Base-by-base conservation (phyloP, 2,113 vertebrate species). In the Calidris pugnax region DNA sequence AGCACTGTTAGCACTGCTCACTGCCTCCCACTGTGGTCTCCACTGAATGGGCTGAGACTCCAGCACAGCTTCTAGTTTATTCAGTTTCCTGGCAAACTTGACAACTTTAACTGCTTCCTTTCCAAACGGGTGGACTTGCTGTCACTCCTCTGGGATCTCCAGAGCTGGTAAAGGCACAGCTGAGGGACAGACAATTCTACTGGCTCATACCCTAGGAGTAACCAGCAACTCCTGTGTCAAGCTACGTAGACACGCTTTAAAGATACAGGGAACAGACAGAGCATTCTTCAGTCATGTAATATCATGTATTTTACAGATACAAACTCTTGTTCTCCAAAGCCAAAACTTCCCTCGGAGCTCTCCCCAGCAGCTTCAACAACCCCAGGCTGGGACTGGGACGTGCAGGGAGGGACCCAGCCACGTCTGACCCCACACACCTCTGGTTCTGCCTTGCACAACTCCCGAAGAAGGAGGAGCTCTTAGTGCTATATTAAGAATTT, bases 51-150 rank as follows among this genome's bases (percentile, higher is more conserved):
- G 27, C 64, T 53, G 24, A 97, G 87, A 84, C 80, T 60, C 17
- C 30, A 68, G 90, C 57, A 24, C 74, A 91, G 90, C 87, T 95
- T 69, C 62, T 20, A 55, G 63, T 94, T 95, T 85, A 93, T 85
- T 95, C 90, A 74, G 32, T 84, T 97, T 98, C 97, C 97, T 96
- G 89, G 87, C 63, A 80, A 82, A 85, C 91, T 37, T 59, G 43
- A 69, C 79, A 59, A 30, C 35, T 85, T 97, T 85, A 96, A 96
- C 85, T 39, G 74, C 66, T 97, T 97, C 92, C 57, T 91, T 41
- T 90, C 95, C 94, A 87, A 94, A 55, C 0, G 24, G 22, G 12
- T 37, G 45, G 83, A 85, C 63, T 41, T 71, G 30, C 69, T 33
- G 67, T 16, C 60, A 67, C 56, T 93, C 37, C 56, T 69, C 84